A percentile compares a stretch with the other conserved stretches of the same genome.
phyloP scores from a whole-genome alignment of 2,797 vertebrate genomes.

The Platyrinchus mystaceus region DNA sequence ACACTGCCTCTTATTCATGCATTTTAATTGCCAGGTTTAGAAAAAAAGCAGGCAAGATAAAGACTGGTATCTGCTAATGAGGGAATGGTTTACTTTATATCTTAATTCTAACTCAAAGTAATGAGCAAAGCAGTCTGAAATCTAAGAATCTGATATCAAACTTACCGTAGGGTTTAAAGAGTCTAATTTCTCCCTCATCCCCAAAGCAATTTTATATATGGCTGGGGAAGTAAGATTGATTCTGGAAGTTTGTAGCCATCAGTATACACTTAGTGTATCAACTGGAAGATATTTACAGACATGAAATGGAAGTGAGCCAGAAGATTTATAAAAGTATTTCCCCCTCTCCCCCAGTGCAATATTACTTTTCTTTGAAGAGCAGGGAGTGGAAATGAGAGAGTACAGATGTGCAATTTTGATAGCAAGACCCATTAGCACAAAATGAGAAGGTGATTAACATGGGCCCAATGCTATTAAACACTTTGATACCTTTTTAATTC shows the following conservation, averaged over 20 bases:
- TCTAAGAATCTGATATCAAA: background rate
- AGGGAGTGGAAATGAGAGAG: background rate
- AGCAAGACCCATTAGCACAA: conserved; percentile 17
- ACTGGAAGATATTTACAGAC: background rate
- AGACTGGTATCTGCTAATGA: conserved; percentile 6
- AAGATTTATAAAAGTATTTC: background rate
- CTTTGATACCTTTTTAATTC: background rate
- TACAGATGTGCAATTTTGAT: background rate
- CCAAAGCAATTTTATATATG: background rate
- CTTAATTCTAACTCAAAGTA: background rate
- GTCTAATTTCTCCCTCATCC: background rate
- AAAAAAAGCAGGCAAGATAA: background rate
- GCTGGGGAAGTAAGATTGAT: background rate
- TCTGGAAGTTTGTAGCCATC: background rate
- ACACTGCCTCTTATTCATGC: background rate
- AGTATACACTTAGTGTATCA: background rate
- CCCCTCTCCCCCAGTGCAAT: background rate
- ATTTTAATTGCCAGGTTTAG: conserved; percentile 1
- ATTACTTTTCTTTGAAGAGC: conserved; percentile 6
- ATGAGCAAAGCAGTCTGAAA: background rate
- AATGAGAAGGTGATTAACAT: background rate
- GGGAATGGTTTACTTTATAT: background rate
- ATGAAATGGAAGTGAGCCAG: conserved; percentile 1
- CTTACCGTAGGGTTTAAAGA: background rate
- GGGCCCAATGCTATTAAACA: background rate